phyloP scores from a whole-genome alignment of 2,888 invertebrate species.

The Ferrisia virgata region DNA sequence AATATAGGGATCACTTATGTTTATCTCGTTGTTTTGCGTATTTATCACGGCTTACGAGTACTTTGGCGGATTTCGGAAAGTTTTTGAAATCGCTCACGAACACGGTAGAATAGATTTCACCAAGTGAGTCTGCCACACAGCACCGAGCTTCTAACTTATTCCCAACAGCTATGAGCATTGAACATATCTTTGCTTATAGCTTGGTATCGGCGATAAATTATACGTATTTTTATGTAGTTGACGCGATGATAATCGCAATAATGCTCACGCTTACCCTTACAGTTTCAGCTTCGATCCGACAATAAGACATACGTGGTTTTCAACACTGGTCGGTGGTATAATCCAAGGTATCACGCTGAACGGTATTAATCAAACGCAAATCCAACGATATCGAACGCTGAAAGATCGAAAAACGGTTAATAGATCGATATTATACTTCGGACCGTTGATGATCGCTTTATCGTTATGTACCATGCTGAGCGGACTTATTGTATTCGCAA shows the following conservation, averaged over 20 bases:
- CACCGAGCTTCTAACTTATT: background rate
- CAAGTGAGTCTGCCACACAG: constrained; percentile 38
- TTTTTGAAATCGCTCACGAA: constrained; percentile 60
- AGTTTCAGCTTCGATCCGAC: constrained; percentile 78
- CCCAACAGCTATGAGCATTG: too few relatives aligned
- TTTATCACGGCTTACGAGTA: background rate
- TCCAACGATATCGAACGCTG: constrained; percentile 57
- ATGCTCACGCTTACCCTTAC: constrained; percentile 51
- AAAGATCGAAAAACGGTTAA: constrained; percentile 67
- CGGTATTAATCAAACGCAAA: constrained; percentile 82
- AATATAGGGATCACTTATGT: background rate
- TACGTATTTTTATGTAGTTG: too few relatives aligned
- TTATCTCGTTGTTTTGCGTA: background rate
- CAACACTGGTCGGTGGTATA: constrained; percentile 72
- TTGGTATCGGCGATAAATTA: too few relatives aligned
- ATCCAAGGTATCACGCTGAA: constrained; percentile 77
- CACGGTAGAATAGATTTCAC: constrained; percentile 34
- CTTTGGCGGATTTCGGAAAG: constrained; percentile 64
- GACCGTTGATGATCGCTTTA: constrained; percentile 72
- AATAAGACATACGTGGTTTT: constrained; percentile 80
- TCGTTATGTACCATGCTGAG: constrained; percentile 70
- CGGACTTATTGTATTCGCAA: constrained; percentile 81
- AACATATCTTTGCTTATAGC: background rate
- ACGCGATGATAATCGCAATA: too few relatives aligned
- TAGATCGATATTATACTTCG: constrained; percentile 72